Conservation (phyloP, 2,888 invertebrate species). For the Sphinx pinastri region DNA sequence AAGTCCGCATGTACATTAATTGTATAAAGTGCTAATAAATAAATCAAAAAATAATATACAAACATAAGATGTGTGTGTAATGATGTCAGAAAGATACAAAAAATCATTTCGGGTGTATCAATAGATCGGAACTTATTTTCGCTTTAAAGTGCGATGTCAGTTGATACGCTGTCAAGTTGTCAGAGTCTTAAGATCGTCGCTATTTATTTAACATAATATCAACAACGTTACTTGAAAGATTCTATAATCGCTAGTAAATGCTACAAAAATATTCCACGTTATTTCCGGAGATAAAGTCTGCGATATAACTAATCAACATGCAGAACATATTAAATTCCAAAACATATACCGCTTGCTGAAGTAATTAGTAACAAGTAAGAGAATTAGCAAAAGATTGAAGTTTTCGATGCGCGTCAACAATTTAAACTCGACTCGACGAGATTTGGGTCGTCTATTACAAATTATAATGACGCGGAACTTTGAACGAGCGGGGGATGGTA, state of each 20-base stretch:
- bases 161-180: no score
- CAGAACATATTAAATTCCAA: not conserved
- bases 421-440: conserved; percentile 35
- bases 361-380: conserved; percentile 9
- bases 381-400: conserved; percentile 8
- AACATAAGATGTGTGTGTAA: no score
- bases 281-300: not conserved
- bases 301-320: not conserved
- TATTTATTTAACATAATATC: no score
- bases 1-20: no score
- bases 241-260: not conserved
- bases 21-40: no score
- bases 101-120: no score
- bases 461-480: conserved; percentile 55
- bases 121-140: no score
- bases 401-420: conserved; percentile 18
- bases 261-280: not conserved
- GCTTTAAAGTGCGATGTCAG: no score
- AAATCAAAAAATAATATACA: no score
- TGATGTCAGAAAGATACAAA: no score
- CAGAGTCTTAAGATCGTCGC: no score
- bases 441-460: conserved; percentile 48
- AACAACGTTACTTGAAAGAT: no score
- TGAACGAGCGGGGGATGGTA: conserved; percentile 32
- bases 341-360: conserved; percentile 7